Evolutionary conservation across 2,797 vertebrate genomes (phyloP).

Genomic region (Molossus molossus): DNA sequence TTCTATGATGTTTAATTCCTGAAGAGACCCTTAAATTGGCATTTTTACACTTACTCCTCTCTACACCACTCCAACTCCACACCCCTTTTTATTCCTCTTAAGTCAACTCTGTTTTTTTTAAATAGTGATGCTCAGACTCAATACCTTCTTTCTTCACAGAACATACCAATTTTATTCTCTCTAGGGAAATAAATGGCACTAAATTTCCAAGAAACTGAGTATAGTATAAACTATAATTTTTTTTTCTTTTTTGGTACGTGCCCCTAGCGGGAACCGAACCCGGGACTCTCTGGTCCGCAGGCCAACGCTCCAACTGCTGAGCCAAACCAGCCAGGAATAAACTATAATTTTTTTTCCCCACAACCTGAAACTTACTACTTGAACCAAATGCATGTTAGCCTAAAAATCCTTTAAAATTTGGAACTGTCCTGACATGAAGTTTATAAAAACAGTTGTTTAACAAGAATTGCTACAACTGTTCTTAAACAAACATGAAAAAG

Average conservation of each 20-base stretch:
- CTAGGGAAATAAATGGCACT: constrained; percentile 26
- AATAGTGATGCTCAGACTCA: not conserved
- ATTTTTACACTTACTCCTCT: not conserved
- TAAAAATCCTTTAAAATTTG: constrained; percentile 62
- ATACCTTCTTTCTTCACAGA: constrained; percentile 9
- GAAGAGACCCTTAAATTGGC: not conserved
- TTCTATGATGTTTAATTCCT: constrained; percentile 40
- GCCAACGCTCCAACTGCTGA: too few relatives aligned
- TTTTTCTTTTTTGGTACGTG: not conserved
- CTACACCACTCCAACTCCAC: not conserved
- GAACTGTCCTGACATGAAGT: not conserved
- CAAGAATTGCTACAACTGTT: constrained; percentile 40
- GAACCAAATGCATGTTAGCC: constrained; percentile 12
- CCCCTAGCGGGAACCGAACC: too few relatives aligned
- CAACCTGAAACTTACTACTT: constrained; percentile 44
- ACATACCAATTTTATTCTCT: constrained; percentile 47
- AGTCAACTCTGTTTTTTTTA: not conserved
- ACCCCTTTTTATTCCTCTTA: not conserved
- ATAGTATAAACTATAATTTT: not conserved
- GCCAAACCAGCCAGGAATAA: not conserved
- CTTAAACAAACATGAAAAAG: constrained; percentile 57
- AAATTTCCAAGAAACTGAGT: constrained; percentile 52
- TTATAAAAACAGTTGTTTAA: constrained; percentile 64
- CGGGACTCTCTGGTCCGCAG: too few relatives aligned
- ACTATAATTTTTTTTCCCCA: not conserved